Evolutionary conservation across 1,140 invertebrate genomes (phyloP), one percentile per base, ranked within the genome.

Genomic region (Apis cerana): DNA sequence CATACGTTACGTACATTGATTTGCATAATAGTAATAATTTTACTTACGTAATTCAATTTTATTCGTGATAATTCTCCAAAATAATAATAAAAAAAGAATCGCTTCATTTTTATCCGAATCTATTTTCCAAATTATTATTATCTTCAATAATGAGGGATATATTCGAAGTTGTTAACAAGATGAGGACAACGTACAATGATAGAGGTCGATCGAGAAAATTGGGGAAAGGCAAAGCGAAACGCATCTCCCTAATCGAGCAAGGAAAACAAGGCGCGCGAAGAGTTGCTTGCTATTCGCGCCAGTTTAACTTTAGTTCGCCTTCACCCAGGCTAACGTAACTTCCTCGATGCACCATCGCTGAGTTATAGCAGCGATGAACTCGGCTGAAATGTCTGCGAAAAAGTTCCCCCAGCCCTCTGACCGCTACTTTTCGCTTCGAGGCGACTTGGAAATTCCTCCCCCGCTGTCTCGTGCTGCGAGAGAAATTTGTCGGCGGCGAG

Each of bases 221-320:
- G 52, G 27, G 5, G 50, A 72, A 74, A 54, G 48, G 62, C 52
- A 43, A 52, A 77, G 43, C 8, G 33, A 64, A 58, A 27, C 48
- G 11, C 33, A 72, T 15, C 72, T 15, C 33, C 48, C 54, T 68
- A 75, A 84, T 85, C n/a, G 69, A 50, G 61, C 58, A 33, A 69
- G 80, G 23, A 33, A 72, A 21, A 62, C 21, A 48, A 27, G 54
- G 21, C 21, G n/a, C 17, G 27, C 52, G 17, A 43, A n/a, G 64
- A 84, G 84, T 84, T 67, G 33, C 81, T 76, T 65, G 67, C 56
- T 23, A 19, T 58, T 78, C 79, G 70, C 33, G 71, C 68, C 69
- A 77, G 84, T 87, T 87, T 65, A 82, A 78, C 84, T 82, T 67
- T 48, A 58, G 54, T 68, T 75, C 54, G 43, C 74, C 23, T 54